phyloP scores from a whole-genome alignment of 2,888 invertebrate genomes.

The Philereme transversata region DNA sequence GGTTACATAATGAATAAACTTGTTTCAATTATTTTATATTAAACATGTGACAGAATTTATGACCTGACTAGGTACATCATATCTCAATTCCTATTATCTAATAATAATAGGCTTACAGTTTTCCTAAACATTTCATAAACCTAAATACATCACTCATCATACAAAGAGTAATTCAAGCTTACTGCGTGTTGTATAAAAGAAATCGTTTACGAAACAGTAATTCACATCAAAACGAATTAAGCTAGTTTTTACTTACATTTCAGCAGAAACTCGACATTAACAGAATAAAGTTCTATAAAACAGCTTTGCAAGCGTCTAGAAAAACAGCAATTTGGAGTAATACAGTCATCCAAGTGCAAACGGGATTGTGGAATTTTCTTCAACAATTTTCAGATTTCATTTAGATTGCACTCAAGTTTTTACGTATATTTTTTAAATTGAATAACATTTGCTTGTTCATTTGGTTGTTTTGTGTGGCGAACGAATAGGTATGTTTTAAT shows the following conservation, averaged over 20 bases:
- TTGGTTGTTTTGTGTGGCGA: not conserved
- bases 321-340: slow-evolving; percentile 30
- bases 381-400: slow-evolving; percentile 22
- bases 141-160: too few species aligned
- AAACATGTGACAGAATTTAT: too few species aligned
- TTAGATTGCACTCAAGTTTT: slow-evolving; percentile 19
- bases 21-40: too few species aligned
- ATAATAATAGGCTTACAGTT: too few species aligned
- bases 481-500: not conserved
- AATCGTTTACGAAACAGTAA: slow-evolving; percentile 2
- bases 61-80: too few species aligned
- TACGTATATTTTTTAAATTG: slow-evolving; percentile 10
- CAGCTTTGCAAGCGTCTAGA: slow-evolving; percentile 33
- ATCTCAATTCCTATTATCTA: too few species aligned
- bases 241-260: slow-evolving; percentile 13
- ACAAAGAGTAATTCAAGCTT: not conserved
- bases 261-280: slow-evolving; percentile 16
- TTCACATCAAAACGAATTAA: slow-evolving; percentile 8
- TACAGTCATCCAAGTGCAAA: slow-evolving; percentile 16
- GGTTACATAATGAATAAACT: too few species aligned
- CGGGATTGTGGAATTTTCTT: slow-evolving; percentile 20
- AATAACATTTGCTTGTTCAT: not conserved
- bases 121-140: too few species aligned
- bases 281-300: slow-evolving; percentile 30
- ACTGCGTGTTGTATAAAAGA: not conserved